Percentiles rank a stretch among this genome's conserved stretches.
These are phyloP conservation scores for Tenthredo notha DNA, from an alignment of 2,888 invertebrate genomes.

Conservation along the genomic window DNA sequence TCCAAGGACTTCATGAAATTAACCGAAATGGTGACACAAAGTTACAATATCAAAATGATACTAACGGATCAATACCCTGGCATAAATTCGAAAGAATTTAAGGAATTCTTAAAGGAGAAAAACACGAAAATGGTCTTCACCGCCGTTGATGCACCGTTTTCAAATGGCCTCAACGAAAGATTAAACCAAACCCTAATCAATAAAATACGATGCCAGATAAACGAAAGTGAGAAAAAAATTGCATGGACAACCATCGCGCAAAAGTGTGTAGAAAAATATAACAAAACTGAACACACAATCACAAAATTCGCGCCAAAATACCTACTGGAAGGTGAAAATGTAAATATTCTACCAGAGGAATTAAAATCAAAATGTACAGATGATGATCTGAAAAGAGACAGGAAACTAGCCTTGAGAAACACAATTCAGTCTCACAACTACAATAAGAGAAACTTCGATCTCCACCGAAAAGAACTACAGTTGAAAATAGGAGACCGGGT, in stretches of 20 bases:
- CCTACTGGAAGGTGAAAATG: constrained; percentile 26
- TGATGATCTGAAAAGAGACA: constrained; percentile 36
- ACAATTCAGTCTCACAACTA: constrained; percentile 32
- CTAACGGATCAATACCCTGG: constrained; percentile 22
- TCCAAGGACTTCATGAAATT: constrained; percentile 45
- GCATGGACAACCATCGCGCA: constrained; percentile 52
- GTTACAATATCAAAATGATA: not conserved
- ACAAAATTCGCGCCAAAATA: constrained; percentile 49
- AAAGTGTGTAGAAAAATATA: constrained; percentile 45
- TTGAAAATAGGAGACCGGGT: constrained; percentile 34
- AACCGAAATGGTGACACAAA: not conserved
- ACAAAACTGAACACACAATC: constrained; percentile 51
- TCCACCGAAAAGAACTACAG: constrained; percentile 24
- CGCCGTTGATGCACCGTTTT: constrained; percentile 9
- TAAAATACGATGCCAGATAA: constrained; percentile 48
- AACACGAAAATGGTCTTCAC: constrained; percentile 37
- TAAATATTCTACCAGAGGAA: constrained; percentile 6
- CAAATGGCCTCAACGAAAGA: not conserved
- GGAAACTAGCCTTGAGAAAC: constrained; percentile 20
- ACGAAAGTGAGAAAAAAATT: constrained; percentile 34
- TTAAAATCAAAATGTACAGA: not conserved
- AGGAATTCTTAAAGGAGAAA: constrained; percentile 22
- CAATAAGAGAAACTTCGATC: constrained; percentile 27
- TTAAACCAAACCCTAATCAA: not conserved
- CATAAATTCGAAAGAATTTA: constrained; percentile 38